Conservation (phyloP, 2,113 vertebrate genomes). For the Cyanocitta stelleri region DNA sequence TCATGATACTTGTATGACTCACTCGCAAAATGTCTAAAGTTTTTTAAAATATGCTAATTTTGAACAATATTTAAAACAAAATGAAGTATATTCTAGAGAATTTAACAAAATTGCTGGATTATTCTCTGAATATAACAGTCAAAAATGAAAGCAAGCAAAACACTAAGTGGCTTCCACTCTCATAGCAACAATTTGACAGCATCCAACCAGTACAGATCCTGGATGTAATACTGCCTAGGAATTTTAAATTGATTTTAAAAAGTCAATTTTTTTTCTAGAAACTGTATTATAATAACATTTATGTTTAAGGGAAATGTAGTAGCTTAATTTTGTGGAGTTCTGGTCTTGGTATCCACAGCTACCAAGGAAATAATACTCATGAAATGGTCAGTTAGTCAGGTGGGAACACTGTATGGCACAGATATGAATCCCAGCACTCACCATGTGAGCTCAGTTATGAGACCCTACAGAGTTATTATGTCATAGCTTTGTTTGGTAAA, state of each 20-base stretch:
- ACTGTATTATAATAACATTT: neutral
- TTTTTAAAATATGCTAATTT: neutral
- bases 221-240: neutral
- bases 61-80: neutral
- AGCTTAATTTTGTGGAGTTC: neutral
- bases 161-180: neutral
- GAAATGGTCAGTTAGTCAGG: neutral
- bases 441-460: neutral
- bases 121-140: neutral
- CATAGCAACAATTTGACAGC: neutral
- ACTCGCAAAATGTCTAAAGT: neutral
- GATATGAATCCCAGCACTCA: neutral
- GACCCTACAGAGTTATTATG: neutral
- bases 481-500: neutral
- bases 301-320: neutral
- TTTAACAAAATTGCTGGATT: neutral
- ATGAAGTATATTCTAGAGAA: neutral
- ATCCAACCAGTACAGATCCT: neutral
- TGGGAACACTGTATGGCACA: neutral
- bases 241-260: neutral
- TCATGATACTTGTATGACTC: neutral
- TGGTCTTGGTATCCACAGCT: neutral
- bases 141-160: neutral
- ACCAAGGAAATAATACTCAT: neutral
- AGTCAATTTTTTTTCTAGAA: neutral